Base-by-base conservation (phyloP, 2,113 vertebrate species). In the Ornithorhynchus anatinus region DNA sequence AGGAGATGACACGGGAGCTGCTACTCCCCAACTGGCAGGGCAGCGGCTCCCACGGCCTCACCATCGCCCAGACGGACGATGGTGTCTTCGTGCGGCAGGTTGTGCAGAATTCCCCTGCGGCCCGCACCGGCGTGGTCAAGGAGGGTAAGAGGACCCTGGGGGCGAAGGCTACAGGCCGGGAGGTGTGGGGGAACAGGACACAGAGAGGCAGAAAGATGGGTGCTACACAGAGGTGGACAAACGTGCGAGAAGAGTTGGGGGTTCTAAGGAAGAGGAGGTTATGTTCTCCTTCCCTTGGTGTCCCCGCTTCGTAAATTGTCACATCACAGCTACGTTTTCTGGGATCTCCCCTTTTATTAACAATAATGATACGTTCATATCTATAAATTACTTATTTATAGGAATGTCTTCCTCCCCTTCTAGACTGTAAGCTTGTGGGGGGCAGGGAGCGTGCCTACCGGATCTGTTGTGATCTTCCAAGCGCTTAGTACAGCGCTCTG, bases 11-110 rank as follows among this genome's bases (percentile, higher is more conserved):
- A 0, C 91, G 96, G 81, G 96, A 98, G 84, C 92, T 98, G 48
- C 91, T 99, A 52, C 95, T 98, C 84, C 94, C 94, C 62, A 94
- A 93, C 72, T 99, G 97, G 97, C 87, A 94, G 72, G 96, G 96
- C 59, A 89, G 96, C 3, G 94, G 96, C 74, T 94, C 96, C 72
- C 94, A 95, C 3, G 96, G 96, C 52, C 91, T 99, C 81, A 98
- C 95, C 81, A 94, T 99, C 6, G 93, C 95, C 80, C 94, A 95
- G 88, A 92, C 88, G 32, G 93, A 91, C 0, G 90, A 89, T 2
- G 97, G 96, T 3, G 92, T 98, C 69, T 96, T 94, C 43, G 93
- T 99, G 32, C 96, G 93, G 72, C 93, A 94, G 22, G 95, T 98
- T 23, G 92, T 93, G 90, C 93, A 93, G 70, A 95, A 96, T 87